Conservation (phyloP, 1,140 invertebrate genomes). For the Neocloeon triangulifer region DNA sequence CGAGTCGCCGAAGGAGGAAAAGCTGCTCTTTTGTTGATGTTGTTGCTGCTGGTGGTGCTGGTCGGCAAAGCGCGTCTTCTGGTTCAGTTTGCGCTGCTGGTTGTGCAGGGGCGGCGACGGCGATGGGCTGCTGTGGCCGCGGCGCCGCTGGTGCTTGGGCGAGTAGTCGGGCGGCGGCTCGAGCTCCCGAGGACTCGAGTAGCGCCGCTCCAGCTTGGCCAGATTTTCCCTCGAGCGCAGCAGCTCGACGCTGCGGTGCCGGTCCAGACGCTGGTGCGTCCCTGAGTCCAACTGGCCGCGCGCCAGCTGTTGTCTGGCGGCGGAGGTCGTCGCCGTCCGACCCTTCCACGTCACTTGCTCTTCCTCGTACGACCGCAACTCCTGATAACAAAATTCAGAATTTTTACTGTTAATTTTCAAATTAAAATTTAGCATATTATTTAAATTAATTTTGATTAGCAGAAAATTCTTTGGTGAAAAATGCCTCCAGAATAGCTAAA, state of each 20-base stretch:
- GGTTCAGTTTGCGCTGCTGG: constrained; percentile 10
- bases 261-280: background rate
- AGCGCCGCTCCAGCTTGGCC: constrained; percentile 17
- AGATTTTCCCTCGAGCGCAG: constrained; percentile 21
- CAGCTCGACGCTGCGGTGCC: constrained; percentile 11
- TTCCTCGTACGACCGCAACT: too few species aligned
- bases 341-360: background rate
- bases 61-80: constrained; percentile 4
- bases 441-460: too few species aligned
- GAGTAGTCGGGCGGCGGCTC: constrained; percentile 44
- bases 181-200: constrained; percentile 12
- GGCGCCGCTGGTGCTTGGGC: constrained; percentile 19
- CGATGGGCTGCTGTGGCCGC: constrained; percentile 11
- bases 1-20: constrained; percentile 26
- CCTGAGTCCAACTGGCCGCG: background rate
- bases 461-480: too few species aligned
- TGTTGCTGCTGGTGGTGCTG: constrained; percentile 11
- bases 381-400: too few species aligned
- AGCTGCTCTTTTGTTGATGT: constrained; percentile 23
- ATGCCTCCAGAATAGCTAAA: too few species aligned
- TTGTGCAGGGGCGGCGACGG: constrained; percentile 18
- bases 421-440: too few species aligned
- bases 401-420: too few species aligned
- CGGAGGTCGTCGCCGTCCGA: background rate
- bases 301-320: background rate